Evolutionary conservation across 1,140 invertebrate genomes (phyloP).

Genomic region (Drosophila kohkoa): DNA sequence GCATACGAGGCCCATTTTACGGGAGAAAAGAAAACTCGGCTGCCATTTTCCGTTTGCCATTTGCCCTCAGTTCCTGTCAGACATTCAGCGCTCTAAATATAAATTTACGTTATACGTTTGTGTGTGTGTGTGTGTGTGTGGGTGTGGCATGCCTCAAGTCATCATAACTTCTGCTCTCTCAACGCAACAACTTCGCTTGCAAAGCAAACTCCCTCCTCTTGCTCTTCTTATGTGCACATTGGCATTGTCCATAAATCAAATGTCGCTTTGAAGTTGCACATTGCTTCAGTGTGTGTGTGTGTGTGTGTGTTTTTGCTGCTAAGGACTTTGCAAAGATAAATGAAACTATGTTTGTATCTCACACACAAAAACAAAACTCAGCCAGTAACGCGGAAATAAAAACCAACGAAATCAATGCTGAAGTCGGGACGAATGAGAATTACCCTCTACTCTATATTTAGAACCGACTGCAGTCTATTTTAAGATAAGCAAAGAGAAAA

Average conservation of each 20-base stretch:
- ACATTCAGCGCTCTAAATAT: constrained; percentile 56
- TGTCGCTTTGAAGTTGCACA: constrained; percentile 73
- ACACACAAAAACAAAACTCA: constrained; percentile 8
- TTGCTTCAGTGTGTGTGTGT: constrained; percentile 22
- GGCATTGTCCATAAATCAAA: constrained; percentile 75
- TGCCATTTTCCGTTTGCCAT: constrained; percentile 13
- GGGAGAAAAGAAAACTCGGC: constrained; percentile 22
- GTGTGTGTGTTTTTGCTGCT: constrained; percentile 12
- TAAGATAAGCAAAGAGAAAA: background rate
- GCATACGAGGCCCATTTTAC: constrained; percentile 64
- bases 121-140: constrained; percentile 11
- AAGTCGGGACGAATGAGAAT: background rate
- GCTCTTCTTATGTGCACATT: constrained; percentile 23
- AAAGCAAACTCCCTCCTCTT: background rate
- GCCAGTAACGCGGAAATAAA: constrained; percentile 16
- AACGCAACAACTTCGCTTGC: constrained; percentile 11
- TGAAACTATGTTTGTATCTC: constrained; percentile 65
- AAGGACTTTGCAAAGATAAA: constrained; percentile 56
- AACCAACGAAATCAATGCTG: background rate
- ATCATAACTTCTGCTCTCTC: constrained; percentile 76
- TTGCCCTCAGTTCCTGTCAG: constrained; percentile 38
- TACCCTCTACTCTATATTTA: constrained; percentile 13
- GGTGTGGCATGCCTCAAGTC: constrained; percentile 54
- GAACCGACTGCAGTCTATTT: background rate
- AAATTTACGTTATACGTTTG: constrained; percentile 62